Percentiles rank a stretch among this genome's conserved stretches.
Evolutionary conservation across 2,888 invertebrate species (phyloP).

Genomic region (Drosophila paracracens): DNA sequence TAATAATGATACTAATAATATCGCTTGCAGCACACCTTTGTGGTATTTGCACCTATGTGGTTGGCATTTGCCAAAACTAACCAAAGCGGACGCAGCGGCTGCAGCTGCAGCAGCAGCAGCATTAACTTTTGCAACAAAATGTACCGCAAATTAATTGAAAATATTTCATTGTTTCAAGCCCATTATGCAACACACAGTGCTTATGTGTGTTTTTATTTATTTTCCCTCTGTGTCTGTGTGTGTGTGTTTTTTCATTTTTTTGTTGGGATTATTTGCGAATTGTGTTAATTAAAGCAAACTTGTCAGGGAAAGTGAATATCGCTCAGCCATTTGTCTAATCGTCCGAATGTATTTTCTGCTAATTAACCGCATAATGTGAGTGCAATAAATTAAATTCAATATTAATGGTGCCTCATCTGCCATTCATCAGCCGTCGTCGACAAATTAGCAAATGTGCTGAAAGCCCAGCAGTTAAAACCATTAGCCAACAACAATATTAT

Average conservation of each 20-base stretch:
- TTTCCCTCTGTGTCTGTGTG: background rate
- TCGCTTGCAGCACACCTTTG: conserved; percentile 24
- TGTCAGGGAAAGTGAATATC: conserved; percentile 9
- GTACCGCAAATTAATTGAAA: conserved; percentile 58
- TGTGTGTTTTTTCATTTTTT: conserved; percentile 40
- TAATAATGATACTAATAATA: conserved; percentile 5
- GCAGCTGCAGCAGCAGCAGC: conserved; percentile 13
- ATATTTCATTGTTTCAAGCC: conserved; percentile 50
- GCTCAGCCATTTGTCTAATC: conserved; percentile 63
- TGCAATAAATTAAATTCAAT: conserved; percentile 66
- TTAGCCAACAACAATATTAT: conserved; percentile 17
- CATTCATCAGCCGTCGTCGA: conserved; percentile 13
- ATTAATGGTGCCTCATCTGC: conserved; percentile 55
- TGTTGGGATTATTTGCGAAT: conserved; percentile 46
- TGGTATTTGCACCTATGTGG: conserved; percentile 14
- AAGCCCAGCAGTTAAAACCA: conserved; percentile 17
- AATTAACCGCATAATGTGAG: conserved; percentile 75
- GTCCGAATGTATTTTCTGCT: conserved; percentile 48
- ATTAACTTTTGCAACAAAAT: conserved; percentile 33
- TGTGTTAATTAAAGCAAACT: conserved; percentile 75
- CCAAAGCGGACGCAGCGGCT: conserved; percentile 39
- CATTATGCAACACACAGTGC: conserved; percentile 47
- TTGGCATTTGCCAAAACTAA: conserved; percentile 11
- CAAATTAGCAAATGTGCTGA: conserved; percentile 43
- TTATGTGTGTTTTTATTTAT: conserved; percentile 10